phyloP scores from a whole-genome alignment of 1,140 invertebrate genomes.

The Aphelinus atriplicis region DNA sequence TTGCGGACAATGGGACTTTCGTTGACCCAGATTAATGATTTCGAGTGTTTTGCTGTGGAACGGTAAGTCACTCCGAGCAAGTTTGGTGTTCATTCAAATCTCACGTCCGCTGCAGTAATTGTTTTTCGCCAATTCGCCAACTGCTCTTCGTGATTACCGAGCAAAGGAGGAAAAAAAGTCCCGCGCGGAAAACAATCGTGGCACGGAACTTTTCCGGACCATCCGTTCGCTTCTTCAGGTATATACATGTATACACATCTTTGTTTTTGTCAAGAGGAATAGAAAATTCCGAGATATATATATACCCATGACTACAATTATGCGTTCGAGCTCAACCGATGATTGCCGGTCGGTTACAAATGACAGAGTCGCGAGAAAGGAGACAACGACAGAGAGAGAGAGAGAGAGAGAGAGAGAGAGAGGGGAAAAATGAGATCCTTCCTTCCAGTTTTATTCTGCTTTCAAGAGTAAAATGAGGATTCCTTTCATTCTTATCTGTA shows the following conservation, averaged over 20 bases:
- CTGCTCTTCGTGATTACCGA: too few relatives aligned
- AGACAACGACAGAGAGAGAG: too few relatives aligned
- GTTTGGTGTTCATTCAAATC: too few relatives aligned
- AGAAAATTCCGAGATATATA: background rate
- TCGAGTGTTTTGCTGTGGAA: background rate
- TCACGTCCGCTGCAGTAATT: too few relatives aligned
- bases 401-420: too few relatives aligned
- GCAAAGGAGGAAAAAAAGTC: too few relatives aligned
- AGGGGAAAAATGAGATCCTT: slow-evolving; percentile 20
- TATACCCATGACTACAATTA: slow-evolving; percentile 15
- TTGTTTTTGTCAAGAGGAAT: slow-evolving; percentile 19
- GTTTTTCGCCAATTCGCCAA: too few relatives aligned
- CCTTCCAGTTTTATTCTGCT: slow-evolving; percentile 7
- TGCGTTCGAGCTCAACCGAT: slow-evolving; percentile 4
- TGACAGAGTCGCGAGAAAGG: slow-evolving; percentile 1
- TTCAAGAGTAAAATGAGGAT: slow-evolving; percentile 18
- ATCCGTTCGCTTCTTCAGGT: background rate
- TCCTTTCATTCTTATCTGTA: slow-evolving; percentile 19
- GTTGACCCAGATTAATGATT: slow-evolving; percentile 3
- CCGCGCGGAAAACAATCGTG: background rate
- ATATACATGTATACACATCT: background rate
- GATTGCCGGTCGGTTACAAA: slow-evolving; percentile 24
- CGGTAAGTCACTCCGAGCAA: too few relatives aligned
- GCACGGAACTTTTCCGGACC: slow-evolving; percentile 11
- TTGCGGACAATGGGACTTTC: background rate